These are phyloP conservation scores for Syngnathoides biaculeatus DNA, from an alignment of 2,113 vertebrate genomes.

Conservation along the genomic window DNA sequence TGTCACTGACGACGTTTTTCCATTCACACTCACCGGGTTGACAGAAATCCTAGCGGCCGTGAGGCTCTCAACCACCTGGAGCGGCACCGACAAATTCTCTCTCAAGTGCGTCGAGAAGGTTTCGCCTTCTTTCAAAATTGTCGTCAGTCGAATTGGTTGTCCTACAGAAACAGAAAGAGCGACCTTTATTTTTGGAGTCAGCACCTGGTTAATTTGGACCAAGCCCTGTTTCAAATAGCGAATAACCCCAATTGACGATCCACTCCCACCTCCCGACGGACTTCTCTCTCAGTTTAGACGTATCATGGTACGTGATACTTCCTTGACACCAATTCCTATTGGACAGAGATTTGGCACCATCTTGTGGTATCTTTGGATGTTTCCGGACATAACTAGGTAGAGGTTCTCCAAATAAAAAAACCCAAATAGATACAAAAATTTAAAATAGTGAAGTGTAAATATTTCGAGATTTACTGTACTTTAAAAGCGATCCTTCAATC, in stretches of 20 bases:
- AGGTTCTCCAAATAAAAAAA: not conserved
- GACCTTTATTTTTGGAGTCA: slow-evolving; percentile 2
- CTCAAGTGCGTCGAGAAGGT: slow-evolving; percentile 62
- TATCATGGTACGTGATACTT: too few species aligned
- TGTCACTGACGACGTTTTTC: too few species aligned
- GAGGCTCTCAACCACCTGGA: slow-evolving; percentile 49
- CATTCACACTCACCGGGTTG: slow-evolving; percentile 50
- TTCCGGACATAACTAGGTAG: not conserved
- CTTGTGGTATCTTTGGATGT: not conserved
- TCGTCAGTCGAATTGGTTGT: slow-evolving; percentile 53
- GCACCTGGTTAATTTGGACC: too few species aligned
- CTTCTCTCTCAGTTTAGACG: too few species aligned
- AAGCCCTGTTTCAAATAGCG: too few species aligned
- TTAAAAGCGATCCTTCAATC: not conserved
- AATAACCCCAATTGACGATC: too few species aligned
- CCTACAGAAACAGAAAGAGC: slow-evolving; percentile 38
- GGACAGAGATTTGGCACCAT: too few species aligned
- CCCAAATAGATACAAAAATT: not conserved
- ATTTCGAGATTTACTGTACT: not conserved
- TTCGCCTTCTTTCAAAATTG: slow-evolving; percentile 60
- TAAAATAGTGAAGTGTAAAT: not conserved
- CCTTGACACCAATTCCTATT: too few species aligned
- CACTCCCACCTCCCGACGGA: too few species aligned
- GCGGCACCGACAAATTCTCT: slow-evolving; percentile 47
- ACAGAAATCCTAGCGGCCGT: slow-evolving; percentile 50